Conservation (phyloP, 2,888 invertebrate species). For the Byasa hedistus region DNA sequence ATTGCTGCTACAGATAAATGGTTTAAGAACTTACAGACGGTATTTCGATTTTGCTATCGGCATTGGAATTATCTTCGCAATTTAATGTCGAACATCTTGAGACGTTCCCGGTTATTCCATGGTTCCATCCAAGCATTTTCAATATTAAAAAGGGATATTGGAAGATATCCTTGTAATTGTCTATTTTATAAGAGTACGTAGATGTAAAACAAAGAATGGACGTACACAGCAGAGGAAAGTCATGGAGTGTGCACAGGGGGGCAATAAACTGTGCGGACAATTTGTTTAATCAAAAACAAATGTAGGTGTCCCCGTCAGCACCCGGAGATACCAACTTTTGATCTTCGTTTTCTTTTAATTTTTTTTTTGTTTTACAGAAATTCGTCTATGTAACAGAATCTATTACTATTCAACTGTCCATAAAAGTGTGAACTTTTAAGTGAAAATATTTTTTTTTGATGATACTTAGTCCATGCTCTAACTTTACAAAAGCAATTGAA, state of each 20-base stretch:
- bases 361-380: conserved; percentile 43
- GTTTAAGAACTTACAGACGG: background rate
- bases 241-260: conserved; percentile 52
- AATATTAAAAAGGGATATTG: too few species aligned
- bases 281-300: conserved; percentile 80
- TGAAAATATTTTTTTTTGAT: too few species aligned
- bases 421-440: too few species aligned
- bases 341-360: conserved; percentile 58
- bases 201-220: conserved; percentile 38
- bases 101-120: background rate
- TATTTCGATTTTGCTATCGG: background rate
- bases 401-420: too few species aligned
- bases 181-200: conserved; percentile 21
- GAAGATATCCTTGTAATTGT: background rate
- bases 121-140: background rate
- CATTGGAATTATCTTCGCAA: background rate
- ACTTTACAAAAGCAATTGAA: too few species aligned
- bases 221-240: conserved; percentile 52
- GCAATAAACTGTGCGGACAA: conserved; percentile 73
- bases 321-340: conserved; percentile 36
- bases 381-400: too few species aligned
- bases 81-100: too few species aligned
- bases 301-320: conserved; percentile 53
- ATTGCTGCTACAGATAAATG: too few species aligned
- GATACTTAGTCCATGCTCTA: too few species aligned